Base-by-base conservation (phyloP, 1,140 invertebrate genomes). In the Sipha flava region DNA sequence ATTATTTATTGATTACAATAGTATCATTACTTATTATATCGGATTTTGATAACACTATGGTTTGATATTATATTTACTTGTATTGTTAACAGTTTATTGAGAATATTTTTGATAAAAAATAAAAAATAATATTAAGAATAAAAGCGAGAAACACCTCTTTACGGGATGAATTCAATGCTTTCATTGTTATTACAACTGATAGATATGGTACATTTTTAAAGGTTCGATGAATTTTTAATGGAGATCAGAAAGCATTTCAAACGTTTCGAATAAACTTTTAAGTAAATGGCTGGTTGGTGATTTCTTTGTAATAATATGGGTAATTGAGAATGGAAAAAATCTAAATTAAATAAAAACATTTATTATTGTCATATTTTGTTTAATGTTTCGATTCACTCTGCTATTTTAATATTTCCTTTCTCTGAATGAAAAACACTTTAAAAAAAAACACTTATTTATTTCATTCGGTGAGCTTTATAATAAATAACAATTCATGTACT, bases 221-320 rank as follows among this genome's bases (percentile, higher is more conserved):
- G 29, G 18, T 37, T 34, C 7, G 26, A 62, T 9, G 29, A 64
- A 34, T 40, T 45, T 70, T 43, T 70, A 70, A 66, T 40, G 34
- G 31, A 26, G 12, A 45, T 70, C 43, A 45, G 23, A 70, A 70
- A 70, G 66, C 66, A 70, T 70, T 70, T 70, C 66, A 70, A 70
- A 70, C 23, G 66, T 7, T 26, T 70, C 16, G 21, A 70, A 43
- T 7, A 66, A 70, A 45, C 40, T 26, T 70, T 29, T 70, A n/a
- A 70, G 14, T 29, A 45, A 45, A 70, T 43, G 62, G 31, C 40
- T 34, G 1, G 21, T 45, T 70, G 14, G 4, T 45, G 5, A 43
- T 45, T 45, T 43, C 12, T 45, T 70, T 45, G 21, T 21, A 45
- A 45, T 70, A 45, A 45, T 45, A 5, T 23, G 6, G 37, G 40